Percentiles rank a stretch among this genome's conserved stretches.
Evolutionary conservation across 1,140 invertebrate genomes (phyloP).

Genomic region (Zaprionus lachaisei): DNA sequence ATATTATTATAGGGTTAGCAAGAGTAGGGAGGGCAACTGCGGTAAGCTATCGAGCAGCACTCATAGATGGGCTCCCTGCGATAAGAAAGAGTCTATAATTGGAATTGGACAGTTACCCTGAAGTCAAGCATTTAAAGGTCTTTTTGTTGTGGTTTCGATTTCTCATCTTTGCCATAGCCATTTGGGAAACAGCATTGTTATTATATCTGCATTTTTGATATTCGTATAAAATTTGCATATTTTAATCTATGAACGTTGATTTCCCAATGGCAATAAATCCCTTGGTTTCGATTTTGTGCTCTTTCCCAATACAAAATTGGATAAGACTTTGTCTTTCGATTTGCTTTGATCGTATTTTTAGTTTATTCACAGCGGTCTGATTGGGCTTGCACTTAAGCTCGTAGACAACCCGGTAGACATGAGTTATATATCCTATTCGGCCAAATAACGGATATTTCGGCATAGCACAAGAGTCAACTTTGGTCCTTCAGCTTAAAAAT

Average conservation of each 20-base stretch:
- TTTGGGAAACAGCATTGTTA: not conserved
- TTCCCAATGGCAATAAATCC: conserved; percentile 50
- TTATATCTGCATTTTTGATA: conserved; percentile 1
- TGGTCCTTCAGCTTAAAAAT: conserved; percentile 19
- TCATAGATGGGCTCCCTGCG: conserved; percentile 40
- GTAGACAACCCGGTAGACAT: not conserved
- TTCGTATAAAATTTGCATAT: conserved; percentile 50
- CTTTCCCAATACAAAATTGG: conserved; percentile 21
- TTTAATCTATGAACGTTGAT: conserved; percentile 40
- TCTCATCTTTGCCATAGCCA: conserved; percentile 20
- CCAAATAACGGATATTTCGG: conserved; percentile 2
- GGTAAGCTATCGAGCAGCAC: conserved; percentile 14
- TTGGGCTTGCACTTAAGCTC: not conserved
- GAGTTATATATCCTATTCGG: not conserved
- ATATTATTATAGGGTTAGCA: not conserved
- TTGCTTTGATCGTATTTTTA: conserved; percentile 38
- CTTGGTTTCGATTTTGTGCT: conserved; percentile 15
- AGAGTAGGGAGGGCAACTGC: conserved; percentile 1
- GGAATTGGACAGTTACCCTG: conserved; percentile 20
- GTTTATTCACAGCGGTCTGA: not conserved
- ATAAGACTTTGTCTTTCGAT: conserved; percentile 26
- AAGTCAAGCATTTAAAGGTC: conserved; percentile 6
- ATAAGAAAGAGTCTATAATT: conserved; percentile 22
- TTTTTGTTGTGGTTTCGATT: conserved; percentile 11
- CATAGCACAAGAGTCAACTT: conserved; percentile 3